Conservation (phyloP, 2,888 invertebrate species). For the Athetis lepigone region DNA sequence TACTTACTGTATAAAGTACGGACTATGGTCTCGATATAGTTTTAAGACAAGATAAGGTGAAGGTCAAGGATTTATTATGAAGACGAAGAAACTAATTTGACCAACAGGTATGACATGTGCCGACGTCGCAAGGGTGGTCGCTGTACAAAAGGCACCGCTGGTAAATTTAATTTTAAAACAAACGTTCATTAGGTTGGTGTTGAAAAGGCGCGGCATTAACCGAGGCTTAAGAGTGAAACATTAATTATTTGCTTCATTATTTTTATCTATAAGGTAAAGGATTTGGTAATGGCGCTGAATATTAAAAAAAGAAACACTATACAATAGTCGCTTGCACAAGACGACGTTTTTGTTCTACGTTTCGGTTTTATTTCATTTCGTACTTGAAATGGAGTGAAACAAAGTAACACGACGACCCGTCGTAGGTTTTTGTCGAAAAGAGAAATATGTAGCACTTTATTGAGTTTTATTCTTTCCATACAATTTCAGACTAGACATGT, state of each 20-base stretch:
- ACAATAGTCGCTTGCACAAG: conserved; percentile 67
- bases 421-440: conserved; percentile 49
- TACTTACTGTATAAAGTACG: conserved; percentile 40
- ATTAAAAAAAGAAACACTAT: conserved; percentile 65
- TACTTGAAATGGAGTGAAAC: conserved; percentile 58
- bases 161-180: conserved; percentile 92
- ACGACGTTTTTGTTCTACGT: conserved; percentile 52
- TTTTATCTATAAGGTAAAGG: conserved; percentile 87
- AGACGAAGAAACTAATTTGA: conserved; percentile 84
- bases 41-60: conserved; percentile 58
- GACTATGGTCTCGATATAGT: conserved; percentile 46
- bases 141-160: conserved; percentile 99
- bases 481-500: conserved; percentile 99
- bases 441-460: conserved; percentile 67
- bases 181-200: conserved; percentile 80
- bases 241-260: conserved; percentile 86
- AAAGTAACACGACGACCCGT: conserved; percentile 40
- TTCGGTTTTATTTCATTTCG: conserved; percentile 62
- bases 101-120: conserved; percentile 99
- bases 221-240: conserved; percentile 85
- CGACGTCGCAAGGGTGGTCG: conserved; percentile 98
- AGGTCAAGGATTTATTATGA: conserved; percentile 69
- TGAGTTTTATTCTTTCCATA: conserved; percentile 90
- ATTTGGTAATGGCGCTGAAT: conserved; percentile 90
- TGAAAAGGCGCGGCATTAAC: conserved; percentile 83